Base-by-base conservation (phyloP, 2,888 invertebrate species). In the Harpagoxenus sublaevis region DNA sequence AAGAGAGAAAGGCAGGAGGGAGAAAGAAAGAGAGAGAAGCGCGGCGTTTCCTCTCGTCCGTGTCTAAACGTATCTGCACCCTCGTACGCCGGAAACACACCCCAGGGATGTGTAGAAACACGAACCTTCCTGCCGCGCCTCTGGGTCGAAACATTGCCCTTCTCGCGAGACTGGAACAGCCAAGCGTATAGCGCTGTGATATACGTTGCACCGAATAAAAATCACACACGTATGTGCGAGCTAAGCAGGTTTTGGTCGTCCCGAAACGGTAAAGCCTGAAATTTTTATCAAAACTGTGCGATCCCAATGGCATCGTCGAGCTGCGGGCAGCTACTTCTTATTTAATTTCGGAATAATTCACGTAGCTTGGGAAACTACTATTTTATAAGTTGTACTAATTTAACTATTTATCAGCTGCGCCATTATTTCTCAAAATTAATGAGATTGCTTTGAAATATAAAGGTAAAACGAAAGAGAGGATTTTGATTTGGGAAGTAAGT, bases 91-190 rank as follows among this genome's bases (percentile, higher is more conserved):
- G 66, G 77, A 83, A 83, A 83, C 78, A 83, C 83, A 75, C 83
- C 78, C 83, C 0, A 68, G 83, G 83, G 83, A 83, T 78, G 78
- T 83, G 66, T 78, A 77, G 83, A 83, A 83, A 83, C 83, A 83
- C 78, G 83, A 78, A 78, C 60, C 83, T 83, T 83, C 83, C 66
- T 66, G 57, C 75, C 83, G 48, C 39, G 66, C 53, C 51, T 53
- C 74, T 74, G 75, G 53, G 23, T 65, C 83, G 66, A 77, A 75
- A 62, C 65, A 42, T 66, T 60, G 71, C 79, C 60, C 23, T 81
- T 73, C 73, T 73, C 79, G 73, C 79, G 57, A 45, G 35, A 77
- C 48, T 10, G 28, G 23, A 77, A 65, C 66, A 51, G 45, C 55
- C 39, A 57, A 60, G 28, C 35, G 66, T 51, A 45, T 51, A 45